Evolutionary conservation across 2,888 invertebrate species (phyloP), one percentile per base, ranked within the genome.

Genomic region (Phymatocera aterrima): DNA sequence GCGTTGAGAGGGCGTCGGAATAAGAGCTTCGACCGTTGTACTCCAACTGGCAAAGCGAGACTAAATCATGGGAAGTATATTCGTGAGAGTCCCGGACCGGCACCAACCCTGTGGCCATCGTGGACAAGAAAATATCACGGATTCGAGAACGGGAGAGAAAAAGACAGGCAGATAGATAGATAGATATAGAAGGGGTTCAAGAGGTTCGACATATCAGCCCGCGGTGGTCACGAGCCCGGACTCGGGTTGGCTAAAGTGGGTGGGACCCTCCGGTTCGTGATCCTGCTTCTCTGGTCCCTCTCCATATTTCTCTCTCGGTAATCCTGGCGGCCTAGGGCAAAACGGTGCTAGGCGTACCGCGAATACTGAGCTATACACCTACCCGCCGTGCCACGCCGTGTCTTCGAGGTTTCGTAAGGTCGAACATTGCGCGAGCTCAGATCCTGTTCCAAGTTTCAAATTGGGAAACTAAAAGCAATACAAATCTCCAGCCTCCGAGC

Each of bases 151-250:
- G 78, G 79, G 68, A 57, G 68, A 57, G 78, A 54, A 75, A 80
- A 83, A 83, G 82, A 81, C 83, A 82, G 83, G 84, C 80, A 82
- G 51, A 77, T 15, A 65, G 84, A 84, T 83, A 79, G 82, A 79
- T 81, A 83, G 81, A 81, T 84, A 83, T 84, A 86, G 85, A 84
- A 85, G 86, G 85, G 87, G 89, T 89, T 89, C 84, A 10, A 34
- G 87, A 88, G 88, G 88, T 89, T 89, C 89, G 90, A 90, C 89
- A 87, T 90, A 90, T 90, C 89, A 88, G 90, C 90, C 90, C 85
- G 90, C 87, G 90, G 90, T 89, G 90, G 90, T 90, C 90, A 90
- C 90, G 90, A 89, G 89, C 85, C 84, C 84, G 83, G 82, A 85
- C 85, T 84, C 83, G 83, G 78, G 82, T 84, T 86, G 87, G 86